A percentile compares a stretch with the other conserved stretches of the same genome.
phyloP scores from a whole-genome alignment of 2,888 invertebrate genomes.

The Neocrepidodera transversa region DNA sequence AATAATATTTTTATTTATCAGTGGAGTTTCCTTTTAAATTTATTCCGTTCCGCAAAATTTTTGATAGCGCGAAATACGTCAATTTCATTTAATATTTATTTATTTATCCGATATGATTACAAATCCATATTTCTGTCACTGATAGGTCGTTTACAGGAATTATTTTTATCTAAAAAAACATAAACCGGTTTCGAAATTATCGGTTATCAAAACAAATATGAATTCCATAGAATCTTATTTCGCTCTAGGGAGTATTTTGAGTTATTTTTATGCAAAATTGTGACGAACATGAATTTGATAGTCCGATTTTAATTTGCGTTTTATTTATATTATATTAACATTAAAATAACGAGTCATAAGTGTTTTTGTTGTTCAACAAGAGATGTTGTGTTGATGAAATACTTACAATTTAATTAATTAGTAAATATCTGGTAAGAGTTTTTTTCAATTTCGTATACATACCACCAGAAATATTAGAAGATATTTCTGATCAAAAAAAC shows the following conservation, averaged over 20 bases:
- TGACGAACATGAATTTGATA: background rate
- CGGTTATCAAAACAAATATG: slow-evolving; percentile 1
- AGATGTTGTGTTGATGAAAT: background rate
- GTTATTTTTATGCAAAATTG: slow-evolving; percentile 10
- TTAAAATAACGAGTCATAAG: background rate
- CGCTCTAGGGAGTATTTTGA: background rate
- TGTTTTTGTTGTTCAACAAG: background rate
- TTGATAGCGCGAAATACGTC: slow-evolving; percentile 8
- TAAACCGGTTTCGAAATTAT: background rate
- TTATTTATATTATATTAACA: background rate
- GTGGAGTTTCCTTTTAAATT: no score
- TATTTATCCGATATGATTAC: background rate
- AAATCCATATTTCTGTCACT: background rate
- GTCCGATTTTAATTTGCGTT: background rate
- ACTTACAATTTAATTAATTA: no score
- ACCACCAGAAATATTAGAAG: no score
- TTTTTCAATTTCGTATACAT: no score
- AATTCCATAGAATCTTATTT: slow-evolving; percentile 1
- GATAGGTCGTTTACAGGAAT: slow-evolving; percentile 1
- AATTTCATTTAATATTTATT: no score
- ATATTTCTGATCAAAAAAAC: no score
- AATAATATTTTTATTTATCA: no score
- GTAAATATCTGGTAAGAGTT: no score
- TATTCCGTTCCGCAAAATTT: slow-evolving; percentile 2
- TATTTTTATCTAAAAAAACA: background rate